A percentile compares a stretch with the other conserved stretches of the same genome.
phyloP scores from a whole-genome alignment of 1,140 invertebrate genomes.

The Cydia amplana region DNA sequence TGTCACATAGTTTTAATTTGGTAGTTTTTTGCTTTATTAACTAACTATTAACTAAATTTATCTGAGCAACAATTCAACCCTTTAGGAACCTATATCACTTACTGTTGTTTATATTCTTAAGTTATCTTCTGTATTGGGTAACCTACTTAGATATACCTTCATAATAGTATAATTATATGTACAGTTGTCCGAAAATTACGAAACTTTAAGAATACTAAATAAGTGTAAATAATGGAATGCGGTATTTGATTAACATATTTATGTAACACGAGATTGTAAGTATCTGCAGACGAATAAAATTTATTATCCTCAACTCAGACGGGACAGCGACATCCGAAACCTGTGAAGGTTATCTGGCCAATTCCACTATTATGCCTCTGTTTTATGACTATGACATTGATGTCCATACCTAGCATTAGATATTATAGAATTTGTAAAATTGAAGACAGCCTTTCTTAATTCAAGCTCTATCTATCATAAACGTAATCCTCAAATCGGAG shows the following conservation, averaged over 20 bases:
- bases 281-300: constrained; percentile 5
- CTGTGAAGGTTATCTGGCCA: not conserved
- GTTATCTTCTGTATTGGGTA: no score
- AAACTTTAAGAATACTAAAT: not conserved
- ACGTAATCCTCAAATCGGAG: not conserved
- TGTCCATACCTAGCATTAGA: not conserved
- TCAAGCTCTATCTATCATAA: constrained; percentile 12
- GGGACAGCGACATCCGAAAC: not conserved
- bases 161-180: not conserved
- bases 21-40: no score
- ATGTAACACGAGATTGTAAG: not conserved
- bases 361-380: not conserved
- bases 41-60: no score
- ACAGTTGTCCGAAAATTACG: not conserved
- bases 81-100: not conserved
- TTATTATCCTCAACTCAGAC: constrained; percentile 13
- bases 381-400: not conserved
- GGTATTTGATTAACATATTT: constrained; percentile 17
- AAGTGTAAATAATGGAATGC: constrained; percentile 2
- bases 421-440: not conserved
- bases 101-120: no score
- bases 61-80: not conserved
- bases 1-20: no score
- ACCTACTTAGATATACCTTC: no score
- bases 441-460: not conserved